Evolutionary conservation across 2,113 vertebrate genomes (phyloP).

Genomic region (Thermophis baileyi): DNA sequence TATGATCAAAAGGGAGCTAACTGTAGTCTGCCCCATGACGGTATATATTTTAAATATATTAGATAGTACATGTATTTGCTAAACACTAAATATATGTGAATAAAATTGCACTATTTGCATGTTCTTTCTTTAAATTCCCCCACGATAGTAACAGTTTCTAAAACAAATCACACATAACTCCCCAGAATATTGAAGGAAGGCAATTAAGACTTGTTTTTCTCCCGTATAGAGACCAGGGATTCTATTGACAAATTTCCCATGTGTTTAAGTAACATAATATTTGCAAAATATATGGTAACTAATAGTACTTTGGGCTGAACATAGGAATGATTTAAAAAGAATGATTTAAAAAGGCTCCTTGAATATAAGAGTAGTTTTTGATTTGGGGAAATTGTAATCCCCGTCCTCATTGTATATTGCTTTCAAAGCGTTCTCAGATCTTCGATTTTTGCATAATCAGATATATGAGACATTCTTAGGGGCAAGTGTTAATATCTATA

Average conservation of each 20-base stretch:
- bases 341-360: neutral
- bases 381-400: neutral
- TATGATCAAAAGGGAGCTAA: neutral
- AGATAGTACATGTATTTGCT: neutral
- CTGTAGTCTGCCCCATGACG: neutral
- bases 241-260: neutral
- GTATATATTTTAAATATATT: neutral
- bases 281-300: neutral
- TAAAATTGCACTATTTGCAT: neutral
- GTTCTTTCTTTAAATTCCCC: neutral
- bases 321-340: conserved; percentile 1
- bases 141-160: neutral
- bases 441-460: neutral
- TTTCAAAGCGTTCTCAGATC: neutral
- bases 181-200: neutral
- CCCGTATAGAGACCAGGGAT: neutral
- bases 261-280: neutral
- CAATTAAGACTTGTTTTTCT: neutral
- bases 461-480: neutral
- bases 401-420: neutral
- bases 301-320: neutral
- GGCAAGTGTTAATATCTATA: neutral
- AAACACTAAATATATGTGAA: neutral
- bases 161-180: neutral
- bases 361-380: neutral